Evolutionary conservation across 2,888 invertebrate species (phyloP).

Genomic region (Deroplatys truncata): DNA sequence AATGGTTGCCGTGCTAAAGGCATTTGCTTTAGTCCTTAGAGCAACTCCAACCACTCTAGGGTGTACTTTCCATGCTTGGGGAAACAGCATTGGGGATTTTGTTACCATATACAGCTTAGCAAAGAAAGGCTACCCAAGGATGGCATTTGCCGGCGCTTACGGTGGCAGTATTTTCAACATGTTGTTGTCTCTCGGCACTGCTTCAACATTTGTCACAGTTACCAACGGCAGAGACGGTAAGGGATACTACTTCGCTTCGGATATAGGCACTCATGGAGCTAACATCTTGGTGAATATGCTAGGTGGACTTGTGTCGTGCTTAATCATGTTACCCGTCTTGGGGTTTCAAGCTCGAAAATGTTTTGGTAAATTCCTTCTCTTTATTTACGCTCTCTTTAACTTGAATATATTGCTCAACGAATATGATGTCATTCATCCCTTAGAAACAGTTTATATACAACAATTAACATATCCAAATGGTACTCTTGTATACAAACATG

Average conservation of each 20-base stretch:
- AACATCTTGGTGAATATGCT: constrained; percentile 46
- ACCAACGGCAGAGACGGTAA: neutral
- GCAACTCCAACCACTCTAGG: neutral
- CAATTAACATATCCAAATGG: neutral
- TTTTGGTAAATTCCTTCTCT: constrained; percentile 48
- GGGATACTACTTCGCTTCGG: constrained; percentile 34
- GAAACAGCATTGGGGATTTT: constrained; percentile 43
- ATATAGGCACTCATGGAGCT: constrained; percentile 45
- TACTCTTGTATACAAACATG: neutral
- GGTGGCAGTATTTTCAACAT: constrained; percentile 65
- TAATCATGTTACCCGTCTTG: constrained; percentile 46
- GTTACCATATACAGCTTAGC: constrained; percentile 59
- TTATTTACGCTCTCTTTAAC: constrained; percentile 49
- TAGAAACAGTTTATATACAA: constrained; percentile 31
- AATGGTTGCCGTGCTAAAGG: neutral
- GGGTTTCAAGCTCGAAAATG: constrained; percentile 46
- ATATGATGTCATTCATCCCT: constrained; percentile 42
- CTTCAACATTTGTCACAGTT: neutral
- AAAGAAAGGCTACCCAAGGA: constrained; percentile 56
- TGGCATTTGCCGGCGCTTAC: constrained; percentile 64
- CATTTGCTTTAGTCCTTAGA: neutral
- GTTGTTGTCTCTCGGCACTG: constrained; percentile 41
- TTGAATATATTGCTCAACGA: constrained; percentile 50
- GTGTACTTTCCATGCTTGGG: neutral
- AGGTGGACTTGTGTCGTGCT: constrained; percentile 43